Evolutionary conservation across 2,113 vertebrate genomes (phyloP).

Genomic region (Progne subis): DNA sequence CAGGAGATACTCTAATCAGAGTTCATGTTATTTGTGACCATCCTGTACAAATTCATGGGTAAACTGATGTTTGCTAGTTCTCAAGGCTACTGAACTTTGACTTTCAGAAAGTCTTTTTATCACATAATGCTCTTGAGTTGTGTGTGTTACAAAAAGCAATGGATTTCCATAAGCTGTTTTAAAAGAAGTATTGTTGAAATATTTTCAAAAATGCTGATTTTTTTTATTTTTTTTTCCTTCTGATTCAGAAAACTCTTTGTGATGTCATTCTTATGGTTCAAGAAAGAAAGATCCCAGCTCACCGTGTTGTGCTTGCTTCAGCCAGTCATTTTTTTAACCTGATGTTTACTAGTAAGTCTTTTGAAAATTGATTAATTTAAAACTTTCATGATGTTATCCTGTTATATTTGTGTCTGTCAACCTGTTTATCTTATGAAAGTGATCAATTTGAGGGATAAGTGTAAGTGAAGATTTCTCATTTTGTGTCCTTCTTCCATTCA

Average conservation of each 20-base stretch:
- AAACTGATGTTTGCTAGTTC: not conserved
- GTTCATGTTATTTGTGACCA: not conserved
- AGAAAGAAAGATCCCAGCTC: slow-evolving; percentile 91
- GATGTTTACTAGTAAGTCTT: slow-evolving; percentile 96
- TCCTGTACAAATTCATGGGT: not conserved
- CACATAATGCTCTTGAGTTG: not conserved
- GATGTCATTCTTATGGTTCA: slow-evolving; percentile 94
- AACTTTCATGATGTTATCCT: not conserved
- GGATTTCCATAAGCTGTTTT: not conserved
- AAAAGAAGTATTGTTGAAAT: not conserved
- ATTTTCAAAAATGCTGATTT: not conserved
- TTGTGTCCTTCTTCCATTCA: not conserved
- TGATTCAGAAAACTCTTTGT: slow-evolving; percentile 88
- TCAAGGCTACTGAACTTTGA: not conserved
- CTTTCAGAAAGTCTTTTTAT: not conserved
- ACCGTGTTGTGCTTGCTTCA: slow-evolving; percentile 92
- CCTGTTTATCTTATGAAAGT: not conserved
- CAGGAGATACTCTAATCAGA: not conserved
- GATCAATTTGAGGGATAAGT: not conserved
- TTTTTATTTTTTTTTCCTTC: not conserved
- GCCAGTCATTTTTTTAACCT: slow-evolving; percentile 97
- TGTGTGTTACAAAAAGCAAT: not conserved
- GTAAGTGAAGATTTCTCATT: not conserved
- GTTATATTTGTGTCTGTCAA: not conserved
- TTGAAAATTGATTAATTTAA: not conserved